phyloP scores from a whole-genome alignment of 2,113 vertebrate genomes.

The Tricholaema leucomelas region DNA sequence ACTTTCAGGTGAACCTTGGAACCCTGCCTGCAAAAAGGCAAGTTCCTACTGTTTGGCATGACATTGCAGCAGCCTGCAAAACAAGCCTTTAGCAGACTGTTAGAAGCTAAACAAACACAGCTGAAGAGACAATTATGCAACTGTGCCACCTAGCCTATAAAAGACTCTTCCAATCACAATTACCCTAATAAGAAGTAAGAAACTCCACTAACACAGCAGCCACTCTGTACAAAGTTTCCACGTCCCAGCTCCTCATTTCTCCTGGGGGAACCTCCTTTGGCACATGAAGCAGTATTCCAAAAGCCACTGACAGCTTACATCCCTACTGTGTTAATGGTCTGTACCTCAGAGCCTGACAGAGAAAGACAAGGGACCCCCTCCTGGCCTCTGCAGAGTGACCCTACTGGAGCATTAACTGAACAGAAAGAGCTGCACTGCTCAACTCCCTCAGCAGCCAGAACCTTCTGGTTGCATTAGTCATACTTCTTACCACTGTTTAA shows the following conservation, averaged over 20 bases:
- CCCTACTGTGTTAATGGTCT: neutral
- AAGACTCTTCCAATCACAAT: neutral
- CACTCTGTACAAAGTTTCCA: neutral
- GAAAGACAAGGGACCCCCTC: neutral
- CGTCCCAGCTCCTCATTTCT: neutral
- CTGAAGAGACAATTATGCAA: neutral
- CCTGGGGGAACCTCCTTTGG: neutral
- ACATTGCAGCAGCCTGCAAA: neutral
- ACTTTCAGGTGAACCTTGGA: neutral
- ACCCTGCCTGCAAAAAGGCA: neutral
- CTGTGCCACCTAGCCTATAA: neutral
- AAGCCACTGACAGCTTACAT: neutral
- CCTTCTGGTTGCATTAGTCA: slow-evolving; percentile 42
- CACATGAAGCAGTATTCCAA: neutral
- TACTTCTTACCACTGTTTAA: slow-evolving; percentile 36
- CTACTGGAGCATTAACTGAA: slow-evolving; percentile 34
- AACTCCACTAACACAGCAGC: neutral
- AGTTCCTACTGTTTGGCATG: neutral
- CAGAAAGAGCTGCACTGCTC: neutral
- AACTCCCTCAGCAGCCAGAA: slow-evolving; percentile 14
- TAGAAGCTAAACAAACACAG: neutral
- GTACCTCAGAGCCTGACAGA: neutral
- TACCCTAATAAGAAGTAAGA: neutral
- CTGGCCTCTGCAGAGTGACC: neutral
- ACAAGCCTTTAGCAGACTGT: neutral